These are phyloP conservation scores for Oxyura jamaicensis DNA, from an alignment of 2,113 vertebrate species.

Conservation along the genomic window DNA sequence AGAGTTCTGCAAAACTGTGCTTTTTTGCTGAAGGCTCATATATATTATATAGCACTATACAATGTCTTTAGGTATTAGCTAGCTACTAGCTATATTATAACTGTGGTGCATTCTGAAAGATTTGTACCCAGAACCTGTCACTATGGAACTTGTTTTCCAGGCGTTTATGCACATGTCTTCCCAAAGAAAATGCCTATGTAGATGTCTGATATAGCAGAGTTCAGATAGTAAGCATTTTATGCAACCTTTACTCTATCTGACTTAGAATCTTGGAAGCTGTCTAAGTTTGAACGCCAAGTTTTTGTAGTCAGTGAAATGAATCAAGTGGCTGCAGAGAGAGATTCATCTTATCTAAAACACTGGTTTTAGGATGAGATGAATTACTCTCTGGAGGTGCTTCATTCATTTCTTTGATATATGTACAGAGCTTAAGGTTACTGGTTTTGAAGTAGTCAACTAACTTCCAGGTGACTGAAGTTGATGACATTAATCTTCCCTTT, in stretches of 20 bases:
- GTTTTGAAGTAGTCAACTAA: background rate
- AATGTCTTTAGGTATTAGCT: background rate
- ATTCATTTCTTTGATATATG: background rate
- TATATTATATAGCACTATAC: background rate
- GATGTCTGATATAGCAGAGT: background rate
- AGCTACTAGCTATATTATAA: background rate
- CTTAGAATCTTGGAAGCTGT: background rate
- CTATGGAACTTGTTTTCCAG: background rate
- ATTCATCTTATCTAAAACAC: background rate
- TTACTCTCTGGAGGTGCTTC: background rate
- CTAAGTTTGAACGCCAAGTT: background rate
- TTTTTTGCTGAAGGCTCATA: background rate
- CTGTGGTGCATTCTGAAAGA: background rate
- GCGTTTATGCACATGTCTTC: background rate
- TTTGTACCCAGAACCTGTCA: background rate
- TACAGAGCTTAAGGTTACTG: background rate
- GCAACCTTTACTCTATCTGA: background rate
- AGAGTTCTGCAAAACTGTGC: background rate
- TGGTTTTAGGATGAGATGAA: background rate
- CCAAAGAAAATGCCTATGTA: background rate
- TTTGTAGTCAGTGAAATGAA: conserved; percentile 24
- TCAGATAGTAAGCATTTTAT: background rate
- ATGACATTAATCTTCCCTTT: conserved; percentile 10
- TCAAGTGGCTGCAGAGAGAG: background rate
- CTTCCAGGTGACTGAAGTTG: background rate